Evolutionary conservation across 2,888 invertebrate species (phyloP), one percentile per base, ranked within the genome.

Genomic region (Eristalinus sepulchralis): DNA sequence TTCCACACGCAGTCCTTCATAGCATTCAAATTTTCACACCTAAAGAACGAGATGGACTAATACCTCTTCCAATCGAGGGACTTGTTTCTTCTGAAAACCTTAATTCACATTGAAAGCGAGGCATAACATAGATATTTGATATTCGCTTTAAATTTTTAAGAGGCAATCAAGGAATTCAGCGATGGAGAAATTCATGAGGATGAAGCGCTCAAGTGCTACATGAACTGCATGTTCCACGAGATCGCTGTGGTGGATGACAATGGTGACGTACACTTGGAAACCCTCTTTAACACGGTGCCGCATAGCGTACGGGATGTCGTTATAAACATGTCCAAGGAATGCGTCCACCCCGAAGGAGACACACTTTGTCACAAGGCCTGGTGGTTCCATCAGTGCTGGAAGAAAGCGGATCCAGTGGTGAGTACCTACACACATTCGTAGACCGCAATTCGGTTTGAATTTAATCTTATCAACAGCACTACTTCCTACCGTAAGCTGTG

Each of bases 321-420:
- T 20, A 59, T 89, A 5, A 88, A 89, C 17, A 90, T 91, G 88
- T 88, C 90, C 4, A 90, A 90, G 71, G 87, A 80, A 33, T 91
- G 90, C 75, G 84, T 90, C 4, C 88, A 82, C 11, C 90, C 91
- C 0, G 75, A 90, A 60, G 91, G 90, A 20, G 89, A 88, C 31
- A 90, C 89, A 5, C 85, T 89, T 24, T 91, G 91, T 75, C 91
- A 91, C 27, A 86, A 89, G 60, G 91, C 91, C 20, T 91, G 90
- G 89, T 90, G 90, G 88, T 88, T 90, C 83, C 89, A 91, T 88
- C 89, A 89, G 64, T 91, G 91, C 70, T 91, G 90, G 89, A 91
- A 91, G 64, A 62, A 85, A 81, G 88, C 89, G 47, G 91, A 91
- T 88, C 90, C 90, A 13, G 89, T 89, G 88, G 90, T 91, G 88